A percentile compares a stretch with the other conserved stretches of the same genome.
phyloP scores from a whole-genome alignment of 2,888 invertebrate species.

The Idaea biselata region DNA sequence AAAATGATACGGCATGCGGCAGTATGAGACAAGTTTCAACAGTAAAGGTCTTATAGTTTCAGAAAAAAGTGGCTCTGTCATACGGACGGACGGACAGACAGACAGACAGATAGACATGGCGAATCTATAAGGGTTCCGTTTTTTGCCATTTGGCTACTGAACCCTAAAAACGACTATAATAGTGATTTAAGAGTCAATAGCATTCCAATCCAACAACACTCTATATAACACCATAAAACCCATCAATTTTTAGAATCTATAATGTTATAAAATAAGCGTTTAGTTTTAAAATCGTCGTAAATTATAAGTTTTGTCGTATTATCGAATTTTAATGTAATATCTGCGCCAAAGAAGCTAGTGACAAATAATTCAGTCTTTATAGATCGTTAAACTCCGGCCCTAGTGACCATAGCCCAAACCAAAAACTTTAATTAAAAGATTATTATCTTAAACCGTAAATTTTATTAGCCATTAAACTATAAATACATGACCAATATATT shows the following conservation, averaged over 20 bases:
- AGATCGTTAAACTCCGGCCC: conserved; percentile 68
- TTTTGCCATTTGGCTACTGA: too few species aligned
- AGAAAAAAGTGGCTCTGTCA: too few species aligned
- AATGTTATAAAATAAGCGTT: conserved; percentile 52
- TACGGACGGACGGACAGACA: too few species aligned
- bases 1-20: too few species aligned
- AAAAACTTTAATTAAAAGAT: conserved; percentile 50
- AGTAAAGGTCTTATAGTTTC: too few species aligned
- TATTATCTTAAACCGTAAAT: conserved; percentile 49
- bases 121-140: too few species aligned
- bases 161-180: too few species aligned
- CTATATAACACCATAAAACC: conserved; percentile 38
- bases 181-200: background rate
- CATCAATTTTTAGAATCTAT: conserved; percentile 51
- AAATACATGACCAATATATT: conserved; percentile 45
- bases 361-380: conserved; percentile 75
- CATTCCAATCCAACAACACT: background rate
- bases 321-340: conserved; percentile 66
- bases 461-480: conserved; percentile 38
- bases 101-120: too few species aligned
- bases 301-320: conserved; percentile 75
- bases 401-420: conserved; percentile 39
- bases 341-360: conserved; percentile 48
- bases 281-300: conserved; percentile 68
- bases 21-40: too few species aligned